Conservation (phyloP, 1,140 invertebrate genomes). For the Agrilus planipennis region DNA sequence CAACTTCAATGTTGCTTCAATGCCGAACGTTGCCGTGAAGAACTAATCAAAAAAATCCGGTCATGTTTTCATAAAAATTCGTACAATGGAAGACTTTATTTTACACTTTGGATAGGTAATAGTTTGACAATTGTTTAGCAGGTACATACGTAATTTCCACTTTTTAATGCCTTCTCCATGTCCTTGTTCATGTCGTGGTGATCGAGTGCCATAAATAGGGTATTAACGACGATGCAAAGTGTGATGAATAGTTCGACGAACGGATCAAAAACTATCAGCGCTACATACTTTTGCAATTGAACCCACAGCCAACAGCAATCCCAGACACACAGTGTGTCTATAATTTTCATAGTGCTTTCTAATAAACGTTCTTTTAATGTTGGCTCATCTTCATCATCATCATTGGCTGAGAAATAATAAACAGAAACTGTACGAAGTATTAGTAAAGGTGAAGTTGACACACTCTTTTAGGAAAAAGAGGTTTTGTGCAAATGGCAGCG, state of each 20-base stretch:
- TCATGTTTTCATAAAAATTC: background rate
- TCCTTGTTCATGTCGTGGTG: conserved; percentile 87
- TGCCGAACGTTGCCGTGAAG: conserved; percentile 94
- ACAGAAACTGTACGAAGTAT: conserved; percentile 72
- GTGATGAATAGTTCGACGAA: conserved; percentile 98
- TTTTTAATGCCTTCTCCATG: conserved; percentile 73
- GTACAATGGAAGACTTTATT: no score
- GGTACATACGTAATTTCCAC: conserved; percentile 85
- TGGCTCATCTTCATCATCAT: conserved; percentile 80
- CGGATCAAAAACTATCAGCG: conserved; percentile 89
- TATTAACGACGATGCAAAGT: conserved; percentile 95
- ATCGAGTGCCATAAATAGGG: conserved; percentile 95
- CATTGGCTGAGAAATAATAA: conserved; percentile 82
- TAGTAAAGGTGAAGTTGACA: conserved; percentile 50
- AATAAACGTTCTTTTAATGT: conserved; percentile 77
- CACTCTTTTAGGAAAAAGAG: conserved; percentile 51
- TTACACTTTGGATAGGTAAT: background rate
- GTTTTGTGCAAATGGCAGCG: conserved; percentile 34
- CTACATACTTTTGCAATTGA: conserved; percentile 80
- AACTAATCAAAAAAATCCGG: conserved; percentile 60
- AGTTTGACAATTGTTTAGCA: background rate
- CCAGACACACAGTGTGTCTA: conserved; percentile 94
- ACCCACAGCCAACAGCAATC: conserved; percentile 89
- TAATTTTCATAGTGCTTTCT: conserved; percentile 59
- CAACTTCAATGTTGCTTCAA: conserved; percentile 91